These are phyloP conservation scores for Ptychoptera contaminata DNA, from an alignment of 2,888 invertebrate species.

Conservation along the genomic window DNA sequence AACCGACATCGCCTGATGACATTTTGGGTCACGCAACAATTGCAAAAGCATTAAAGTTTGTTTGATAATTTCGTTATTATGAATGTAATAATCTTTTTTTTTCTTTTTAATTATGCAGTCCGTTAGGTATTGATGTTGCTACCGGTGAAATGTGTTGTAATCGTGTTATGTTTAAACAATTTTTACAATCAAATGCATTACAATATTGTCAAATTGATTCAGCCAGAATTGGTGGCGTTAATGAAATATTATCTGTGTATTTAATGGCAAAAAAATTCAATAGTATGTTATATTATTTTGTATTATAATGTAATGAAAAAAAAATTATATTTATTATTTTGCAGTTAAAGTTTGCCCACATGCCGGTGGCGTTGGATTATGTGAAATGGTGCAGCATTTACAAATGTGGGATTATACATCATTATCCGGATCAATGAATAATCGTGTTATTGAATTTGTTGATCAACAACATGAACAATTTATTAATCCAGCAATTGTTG, in stretches of 20 bases:
- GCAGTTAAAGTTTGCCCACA: conserved; percentile 85
- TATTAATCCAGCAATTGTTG: conserved; percentile 49
- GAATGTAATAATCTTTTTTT: conserved; percentile 4
- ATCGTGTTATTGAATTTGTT: conserved; percentile 68
- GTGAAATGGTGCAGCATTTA: conserved; percentile 86
- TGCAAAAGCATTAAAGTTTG: conserved; percentile 41
- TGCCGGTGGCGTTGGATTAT: conserved; percentile 86
- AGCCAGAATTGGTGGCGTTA: conserved; percentile 73
- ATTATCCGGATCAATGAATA: conserved; percentile 52
- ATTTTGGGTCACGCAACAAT: conserved; percentile 72
- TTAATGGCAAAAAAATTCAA: conserved; percentile 75
- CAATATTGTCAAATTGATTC: conserved; percentile 85
- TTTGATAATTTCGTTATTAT: neutral
- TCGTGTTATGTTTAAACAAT: conserved; percentile 83
- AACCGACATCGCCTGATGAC: conserved; percentile 86
- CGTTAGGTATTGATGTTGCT: conserved; percentile 69
- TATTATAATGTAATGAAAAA: neutral
- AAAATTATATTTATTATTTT: conserved; percentile 12
- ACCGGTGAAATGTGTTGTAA: conserved; percentile 89
- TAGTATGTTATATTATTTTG: conserved; percentile 33
- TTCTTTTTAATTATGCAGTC: conserved; percentile 25
- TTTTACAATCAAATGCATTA: conserved; percentile 63
- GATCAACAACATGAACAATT: conserved; percentile 88
- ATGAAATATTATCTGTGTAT: conserved; percentile 74
- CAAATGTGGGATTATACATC: conserved; percentile 77